Base-by-base conservation (phyloP, 2,888 invertebrate species). In the Rambutsinella grinnellia region DNA sequence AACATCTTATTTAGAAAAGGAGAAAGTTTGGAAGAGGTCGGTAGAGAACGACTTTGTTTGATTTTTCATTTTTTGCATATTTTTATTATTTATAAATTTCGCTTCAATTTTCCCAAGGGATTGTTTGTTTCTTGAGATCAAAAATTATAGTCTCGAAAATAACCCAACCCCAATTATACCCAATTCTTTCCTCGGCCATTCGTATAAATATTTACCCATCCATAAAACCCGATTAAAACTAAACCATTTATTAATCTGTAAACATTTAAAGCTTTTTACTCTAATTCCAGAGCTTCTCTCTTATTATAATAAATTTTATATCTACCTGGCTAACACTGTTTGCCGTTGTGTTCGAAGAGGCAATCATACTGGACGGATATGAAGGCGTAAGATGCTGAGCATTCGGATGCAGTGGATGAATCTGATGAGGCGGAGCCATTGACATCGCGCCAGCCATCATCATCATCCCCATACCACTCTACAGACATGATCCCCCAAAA, bases 321-420 rank as follows among this genome's bases (percentile, higher is more conserved):
- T 66, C 78, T 80, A 83, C 83, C 83, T 83, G 82, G 79, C 83
- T 83, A 82, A 83, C 83, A 74, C 81, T 79, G 76, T 78, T 81
- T 70, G 82, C 83, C 65, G 82, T 79, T 61, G 78, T 69, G 67
- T 79, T 62, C 62, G 24, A 24, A 56, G 67, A 58, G 70, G 63
- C 70, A 74, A 66, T 60, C 28, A 54, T 65, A 65, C 46, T 71
- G 62, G 72, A 72, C 65, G 72, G 28, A 65, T 57, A 65, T 46
- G 26, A 17, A 46, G 65, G 36, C 57, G 67, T 23, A 57, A 51
- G 69, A 47, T 67, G 46, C 54, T 56, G 57, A 47, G 47, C 54
- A 36, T 61, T 67, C 62, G 67, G 81, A 72, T 74, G 63, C 58
- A 65, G 77, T 62, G 54, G 78, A 70, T 80, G 81, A 75, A 77